Conservation (phyloP, 2,113 vertebrate genomes). For the Caranx melampygus region DNA sequence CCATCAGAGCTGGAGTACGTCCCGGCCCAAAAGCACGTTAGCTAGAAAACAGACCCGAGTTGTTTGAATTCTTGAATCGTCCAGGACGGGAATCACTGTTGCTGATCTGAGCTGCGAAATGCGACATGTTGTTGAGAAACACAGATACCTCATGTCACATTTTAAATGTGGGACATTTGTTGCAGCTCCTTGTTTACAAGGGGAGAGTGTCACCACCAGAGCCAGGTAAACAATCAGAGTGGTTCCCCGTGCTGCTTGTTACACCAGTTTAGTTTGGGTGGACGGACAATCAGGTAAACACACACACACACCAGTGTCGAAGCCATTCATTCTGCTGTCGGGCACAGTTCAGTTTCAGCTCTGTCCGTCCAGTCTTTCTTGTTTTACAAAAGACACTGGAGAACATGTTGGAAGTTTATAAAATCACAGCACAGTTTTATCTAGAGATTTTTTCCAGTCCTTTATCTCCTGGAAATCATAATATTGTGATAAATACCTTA, state of each 20-base stretch:
- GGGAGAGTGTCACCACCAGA: neutral
- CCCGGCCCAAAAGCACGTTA: slow-evolving; percentile 14
- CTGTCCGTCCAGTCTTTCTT: neutral
- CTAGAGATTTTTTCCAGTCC: too few relatives aligned
- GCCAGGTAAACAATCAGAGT: neutral
- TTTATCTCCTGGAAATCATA: too few relatives aligned
- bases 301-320: too few relatives aligned
- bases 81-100: neutral
- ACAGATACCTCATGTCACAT: neutral
- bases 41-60: slow-evolving; percentile 40
- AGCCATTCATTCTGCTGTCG: neutral
- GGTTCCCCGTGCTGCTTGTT: neutral
- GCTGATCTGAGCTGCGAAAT: neutral
- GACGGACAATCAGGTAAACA: neutral
- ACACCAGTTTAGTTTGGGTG: slow-evolving; percentile 23
- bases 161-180: neutral
- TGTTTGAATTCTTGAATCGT: slow-evolving; percentile 41
- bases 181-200: neutral
- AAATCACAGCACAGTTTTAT: too few relatives aligned
- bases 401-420: neutral
- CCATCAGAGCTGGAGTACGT: slow-evolving; percentile 22
- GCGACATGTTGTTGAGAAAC: neutral
- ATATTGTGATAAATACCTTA: too few relatives aligned
- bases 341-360: neutral
- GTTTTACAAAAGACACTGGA: neutral